phyloP scores from a whole-genome alignment of 2,888 invertebrate genomes.

The Cheilosia urbana region DNA sequence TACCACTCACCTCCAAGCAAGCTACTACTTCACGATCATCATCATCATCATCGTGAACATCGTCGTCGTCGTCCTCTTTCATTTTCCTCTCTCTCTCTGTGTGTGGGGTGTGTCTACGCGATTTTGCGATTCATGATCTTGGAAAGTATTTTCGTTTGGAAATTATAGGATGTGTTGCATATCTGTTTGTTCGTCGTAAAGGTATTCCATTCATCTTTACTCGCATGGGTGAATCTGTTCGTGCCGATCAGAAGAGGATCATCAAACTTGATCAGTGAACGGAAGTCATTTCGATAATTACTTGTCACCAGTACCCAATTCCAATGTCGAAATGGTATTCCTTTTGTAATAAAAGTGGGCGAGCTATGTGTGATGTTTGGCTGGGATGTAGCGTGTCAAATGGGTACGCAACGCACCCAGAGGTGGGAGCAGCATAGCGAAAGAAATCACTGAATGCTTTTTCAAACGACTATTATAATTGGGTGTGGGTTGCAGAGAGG shows the following conservation, averaged over 20 bases:
- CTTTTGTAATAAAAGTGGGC: constrained; percentile 64
- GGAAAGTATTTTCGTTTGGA: constrained; percentile 36
- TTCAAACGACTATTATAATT: not conserved
- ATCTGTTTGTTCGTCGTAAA: constrained; percentile 16
- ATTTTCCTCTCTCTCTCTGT: constrained; percentile 26
- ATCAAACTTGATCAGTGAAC: constrained; percentile 55
- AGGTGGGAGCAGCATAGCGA: not conserved
- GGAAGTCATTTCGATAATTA: constrained; percentile 76
- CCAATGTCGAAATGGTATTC: constrained; percentile 17
- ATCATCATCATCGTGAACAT: constrained; percentile 7
- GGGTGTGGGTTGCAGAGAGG: not conserved
- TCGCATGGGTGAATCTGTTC: constrained; percentile 28
- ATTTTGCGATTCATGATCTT: constrained; percentile 57
- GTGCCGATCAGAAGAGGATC: constrained; percentile 42
- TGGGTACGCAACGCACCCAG: too few species aligned
- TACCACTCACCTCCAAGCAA: constrained; percentile 32
- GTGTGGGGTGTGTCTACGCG: constrained; percentile 53
- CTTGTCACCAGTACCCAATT: constrained; percentile 71
- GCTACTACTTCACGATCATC: not conserved
- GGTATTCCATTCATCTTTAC: constrained; percentile 65
- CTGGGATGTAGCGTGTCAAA: too few species aligned
- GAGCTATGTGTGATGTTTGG: constrained; percentile 8
- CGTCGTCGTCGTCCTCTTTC: constrained; percentile 13
- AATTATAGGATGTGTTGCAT: constrained; percentile 58
- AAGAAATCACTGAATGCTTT: constrained; percentile 14